These are phyloP conservation scores for Scomberomorus guttatus DNA, from an alignment of 2,797 vertebrate species.

Conservation along the genomic window DNA sequence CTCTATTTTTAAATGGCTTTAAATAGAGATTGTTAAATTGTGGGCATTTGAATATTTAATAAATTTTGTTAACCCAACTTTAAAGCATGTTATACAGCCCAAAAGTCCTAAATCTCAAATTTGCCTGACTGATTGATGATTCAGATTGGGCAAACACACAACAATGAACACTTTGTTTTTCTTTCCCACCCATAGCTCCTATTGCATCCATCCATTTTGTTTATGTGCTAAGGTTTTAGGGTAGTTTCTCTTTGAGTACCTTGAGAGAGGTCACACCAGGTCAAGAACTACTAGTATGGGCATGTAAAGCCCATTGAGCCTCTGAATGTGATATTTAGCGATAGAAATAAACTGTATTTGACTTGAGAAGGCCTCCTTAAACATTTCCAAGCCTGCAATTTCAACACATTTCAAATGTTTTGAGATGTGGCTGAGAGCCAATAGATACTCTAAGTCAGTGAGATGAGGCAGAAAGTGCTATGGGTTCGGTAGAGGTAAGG, in stretches of 20 bases:
- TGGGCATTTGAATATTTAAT: too few species aligned
- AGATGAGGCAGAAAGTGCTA: constrained; percentile 18
- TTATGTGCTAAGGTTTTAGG: not conserved
- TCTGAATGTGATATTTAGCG: not conserved
- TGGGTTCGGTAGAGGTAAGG: not conserved
- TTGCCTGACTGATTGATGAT: not conserved
- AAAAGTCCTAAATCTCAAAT: too few species aligned
- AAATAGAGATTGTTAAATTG: too few species aligned
- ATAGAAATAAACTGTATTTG: constrained; percentile 17
- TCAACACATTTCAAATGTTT: constrained; percentile 35
- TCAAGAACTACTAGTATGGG: not conserved
- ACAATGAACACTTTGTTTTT: not conserved
- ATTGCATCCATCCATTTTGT: not conserved
- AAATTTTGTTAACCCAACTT: too few species aligned
- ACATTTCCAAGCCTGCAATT: constrained; percentile 9
- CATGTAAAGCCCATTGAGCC: not conserved
- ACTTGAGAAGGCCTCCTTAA: constrained; percentile 15
- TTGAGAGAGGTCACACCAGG: not conserved
- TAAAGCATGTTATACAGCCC: not conserved
- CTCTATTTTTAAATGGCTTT: too few species aligned
- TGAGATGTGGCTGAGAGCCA: constrained; percentile 30
- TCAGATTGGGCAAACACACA: not conserved
- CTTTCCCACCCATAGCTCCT: not conserved
- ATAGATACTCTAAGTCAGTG: constrained; percentile 9
- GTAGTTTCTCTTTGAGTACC: not conserved